Evolutionary conservation across 1,140 invertebrate genomes (phyloP), one percentile per base, ranked within the genome.

Genomic region (Cydia splendana): DNA sequence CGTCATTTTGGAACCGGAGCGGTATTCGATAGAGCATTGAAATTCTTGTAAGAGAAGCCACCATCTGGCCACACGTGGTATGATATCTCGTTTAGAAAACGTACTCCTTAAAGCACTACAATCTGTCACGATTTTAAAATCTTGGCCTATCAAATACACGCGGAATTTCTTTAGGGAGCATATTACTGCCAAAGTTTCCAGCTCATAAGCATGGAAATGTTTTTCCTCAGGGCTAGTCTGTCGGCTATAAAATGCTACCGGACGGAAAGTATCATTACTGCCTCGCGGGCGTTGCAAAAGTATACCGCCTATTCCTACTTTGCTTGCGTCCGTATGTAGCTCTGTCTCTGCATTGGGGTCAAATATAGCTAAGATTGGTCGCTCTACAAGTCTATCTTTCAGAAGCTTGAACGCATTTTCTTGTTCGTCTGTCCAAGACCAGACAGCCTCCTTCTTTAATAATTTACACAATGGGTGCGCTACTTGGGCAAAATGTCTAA

Each of bases 161-260:
- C 84, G 69, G 74, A 78, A 78, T 38, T 62, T 42, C 12, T 67
- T 78, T n/a, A 78, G 34, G 7, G 77, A 69, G 10, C 10, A 48
- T 4, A 89, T 82, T 0, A 91, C 83, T 0, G 87, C 88, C 9
- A 93, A 62, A 0, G 84, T 89, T 74, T 92, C 85, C 1, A 88
- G 74, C 65, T 91, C 88, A 67, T 85, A 91, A 2, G 86, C 88
- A 78, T 89, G 88, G 73, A 90, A 90, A 73, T 83, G 82, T 13
- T 77, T 38, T 78, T 90, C 84, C 24, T 75, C 76, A 0, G 74
- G 62, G 2, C 82, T 80, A 0, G 85, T 89, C 28, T 82, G 79
- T 18, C 79, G 30, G 79, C 86, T 88, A 53, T 81, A 91, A 79
- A 92, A 91, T 20, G 77, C 79, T 4, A 93, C 82, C 1, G 82